Evolutionary conservation across 2,113 vertebrate species (phyloP).

Genomic region (Chaenogobius annularis): DNA sequence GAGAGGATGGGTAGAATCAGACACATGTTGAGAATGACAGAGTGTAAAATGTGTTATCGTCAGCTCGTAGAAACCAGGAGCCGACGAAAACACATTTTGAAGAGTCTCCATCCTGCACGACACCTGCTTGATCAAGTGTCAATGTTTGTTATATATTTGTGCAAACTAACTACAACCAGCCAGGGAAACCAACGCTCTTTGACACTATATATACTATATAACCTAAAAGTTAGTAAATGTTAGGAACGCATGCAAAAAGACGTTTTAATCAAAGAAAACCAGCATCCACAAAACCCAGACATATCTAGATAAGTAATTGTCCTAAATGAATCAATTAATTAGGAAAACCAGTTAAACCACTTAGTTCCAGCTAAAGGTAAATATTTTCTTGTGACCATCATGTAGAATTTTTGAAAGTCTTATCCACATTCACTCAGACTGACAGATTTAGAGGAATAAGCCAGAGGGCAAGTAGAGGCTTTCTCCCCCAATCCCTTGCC

Average conservation of each 20-base stretch:
- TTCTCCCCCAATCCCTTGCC: neutral
- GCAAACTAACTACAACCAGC: no score
- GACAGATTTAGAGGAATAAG: neutral
- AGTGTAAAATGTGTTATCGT: slow-evolving; percentile 1
- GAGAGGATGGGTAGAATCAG: neutral
- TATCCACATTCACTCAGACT: neutral
- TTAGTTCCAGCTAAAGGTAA: neutral
- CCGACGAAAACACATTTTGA: no score
- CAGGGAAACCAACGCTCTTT: no score
- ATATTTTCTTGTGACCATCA: neutral
- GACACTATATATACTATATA: no score
- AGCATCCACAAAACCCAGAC: no score
- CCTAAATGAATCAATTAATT: no score
- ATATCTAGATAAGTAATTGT: no score
- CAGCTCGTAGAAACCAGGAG: neutral
- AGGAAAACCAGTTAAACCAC: no score
- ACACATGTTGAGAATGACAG: neutral
- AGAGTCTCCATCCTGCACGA: neutral
- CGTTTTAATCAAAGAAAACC: no score
- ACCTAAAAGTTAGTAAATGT: no score
- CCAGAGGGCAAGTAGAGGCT: neutral
- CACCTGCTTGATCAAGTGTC: neutral
- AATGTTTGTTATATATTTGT: neutral
- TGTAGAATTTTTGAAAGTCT: neutral
- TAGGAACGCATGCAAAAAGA: no score